Evolutionary conservation across 2,113 vertebrate genomes (phyloP), one percentile per base, ranked within the genome.

Genomic region (Megatriorchis doriae): DNA sequence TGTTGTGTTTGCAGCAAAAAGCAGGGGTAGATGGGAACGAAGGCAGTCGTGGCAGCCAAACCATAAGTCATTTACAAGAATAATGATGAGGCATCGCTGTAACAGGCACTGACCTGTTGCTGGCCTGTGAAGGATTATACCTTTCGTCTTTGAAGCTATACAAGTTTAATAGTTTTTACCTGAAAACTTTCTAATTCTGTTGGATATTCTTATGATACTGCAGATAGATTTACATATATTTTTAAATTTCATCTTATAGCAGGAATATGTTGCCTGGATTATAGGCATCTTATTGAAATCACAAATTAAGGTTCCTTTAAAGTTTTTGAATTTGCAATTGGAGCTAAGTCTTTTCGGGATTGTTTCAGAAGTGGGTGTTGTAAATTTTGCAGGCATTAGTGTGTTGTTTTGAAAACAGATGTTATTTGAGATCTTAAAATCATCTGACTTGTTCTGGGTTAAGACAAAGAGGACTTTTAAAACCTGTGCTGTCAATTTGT

Each of bases 81-180:
- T 55, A 88, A 50, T 0, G 31, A 67, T n/a, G 95, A 94, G 91
- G 66, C 93, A 77, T 82, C 3, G 6, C 72, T 74, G 7, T 6
- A 94, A 83, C 92, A 96, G 91, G 94, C 94, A 93, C 92, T 90
- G 86, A 68, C 91, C 74, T 83, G 95, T 89, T 84, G 56, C 73
- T 89, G 89, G 91, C 73, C 91, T 40, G 38, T 3, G 5, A 25
- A 86, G 40, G 36, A 20, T 32, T 72, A 6, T 31, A 13, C 53
- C 18, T 87, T 82, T 75, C 48, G 38, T 73, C 91, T 91, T 87
- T 42, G 80, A 94, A 97, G 70, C 78, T 79, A 21, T 17, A 23
- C 36, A 20, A 8, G 45, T 80, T 82, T 70, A 61, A 77, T n/a
- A 77, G 58, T 53, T 92, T 90, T 80, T 66, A 82, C 58, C 48